A percentile compares a stretch with the other conserved stretches of the same genome.
Evolutionary conservation across 2,797 vertebrate species (phyloP).

Genomic region (Cottoperca gobio): DNA sequence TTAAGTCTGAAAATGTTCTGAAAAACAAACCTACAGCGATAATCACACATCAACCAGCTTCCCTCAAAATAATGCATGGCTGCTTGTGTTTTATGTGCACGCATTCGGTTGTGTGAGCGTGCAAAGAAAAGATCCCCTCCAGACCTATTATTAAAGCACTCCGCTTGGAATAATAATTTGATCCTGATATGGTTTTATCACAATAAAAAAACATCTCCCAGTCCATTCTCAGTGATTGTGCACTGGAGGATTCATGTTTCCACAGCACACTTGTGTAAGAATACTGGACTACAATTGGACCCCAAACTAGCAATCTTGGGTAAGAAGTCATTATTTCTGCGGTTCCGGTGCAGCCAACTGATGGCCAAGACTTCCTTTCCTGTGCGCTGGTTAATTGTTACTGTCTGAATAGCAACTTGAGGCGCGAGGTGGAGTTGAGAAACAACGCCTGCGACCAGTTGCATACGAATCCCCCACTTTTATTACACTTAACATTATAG

Average conservation of each 20-base stretch:
- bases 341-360: too few species aligned
- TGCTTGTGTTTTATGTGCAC: conserved; percentile 17
- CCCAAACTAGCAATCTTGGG: background rate
- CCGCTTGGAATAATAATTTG: background rate
- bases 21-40: conserved; percentile 45
- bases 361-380: too few species aligned
- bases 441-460: too few species aligned
- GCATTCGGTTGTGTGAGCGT: background rate
- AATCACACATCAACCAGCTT: conserved; percentile 46
- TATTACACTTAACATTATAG: background rate
- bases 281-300: background rate
- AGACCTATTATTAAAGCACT: conserved; percentile 1
- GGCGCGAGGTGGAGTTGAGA: too few species aligned
- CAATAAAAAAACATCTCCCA: too few species aligned
- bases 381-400: too few species aligned
- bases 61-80: conserved; percentile 49
- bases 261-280: background rate
- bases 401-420: too few species aligned
- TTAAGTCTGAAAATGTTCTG: conserved; percentile 23
- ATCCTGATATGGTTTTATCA: background rate
- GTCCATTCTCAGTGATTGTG: too few species aligned
- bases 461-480: background rate
- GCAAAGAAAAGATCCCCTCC: conserved; percentile 22
- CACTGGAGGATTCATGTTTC: background rate
- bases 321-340: too few species aligned